Evolutionary conservation across 2,797 vertebrate genomes (phyloP).

Genomic region (Delichon dasypus): DNA sequence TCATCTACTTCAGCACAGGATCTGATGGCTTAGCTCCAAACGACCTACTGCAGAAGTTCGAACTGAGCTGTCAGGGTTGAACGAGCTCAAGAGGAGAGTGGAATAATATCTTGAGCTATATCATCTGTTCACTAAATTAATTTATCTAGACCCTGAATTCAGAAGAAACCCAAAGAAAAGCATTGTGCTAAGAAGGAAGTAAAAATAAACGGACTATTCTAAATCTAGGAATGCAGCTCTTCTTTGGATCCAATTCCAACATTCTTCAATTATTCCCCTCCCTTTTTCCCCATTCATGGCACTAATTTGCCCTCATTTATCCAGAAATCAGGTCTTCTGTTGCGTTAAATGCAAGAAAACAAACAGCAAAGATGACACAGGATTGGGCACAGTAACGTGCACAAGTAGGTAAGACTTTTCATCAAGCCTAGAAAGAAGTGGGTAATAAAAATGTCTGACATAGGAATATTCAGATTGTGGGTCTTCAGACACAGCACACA

Average conservation of each 20-base stretch:
- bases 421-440: background rate
- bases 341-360: background rate
- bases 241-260: background rate
- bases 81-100: background rate
- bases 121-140: background rate
- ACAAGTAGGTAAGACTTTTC: background rate
- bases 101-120: background rate
- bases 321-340: background rate
- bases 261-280: background rate
- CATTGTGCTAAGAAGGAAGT: background rate
- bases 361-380: background rate
- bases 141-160: background rate
- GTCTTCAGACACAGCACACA: background rate
- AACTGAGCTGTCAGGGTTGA: background rate
- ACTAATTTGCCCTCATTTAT: background rate
- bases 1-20: background rate
- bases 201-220: background rate
- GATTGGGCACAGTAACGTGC: background rate
- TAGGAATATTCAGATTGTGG: background rate
- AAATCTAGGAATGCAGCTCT: background rate
- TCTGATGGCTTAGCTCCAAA: background rate
- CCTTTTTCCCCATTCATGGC: background rate
- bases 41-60: constrained; percentile 1
- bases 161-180: background rate
- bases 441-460: background rate